Base-by-base conservation (phyloP, 2,113 vertebrate species). In the Atrichornis clamosus region DNA sequence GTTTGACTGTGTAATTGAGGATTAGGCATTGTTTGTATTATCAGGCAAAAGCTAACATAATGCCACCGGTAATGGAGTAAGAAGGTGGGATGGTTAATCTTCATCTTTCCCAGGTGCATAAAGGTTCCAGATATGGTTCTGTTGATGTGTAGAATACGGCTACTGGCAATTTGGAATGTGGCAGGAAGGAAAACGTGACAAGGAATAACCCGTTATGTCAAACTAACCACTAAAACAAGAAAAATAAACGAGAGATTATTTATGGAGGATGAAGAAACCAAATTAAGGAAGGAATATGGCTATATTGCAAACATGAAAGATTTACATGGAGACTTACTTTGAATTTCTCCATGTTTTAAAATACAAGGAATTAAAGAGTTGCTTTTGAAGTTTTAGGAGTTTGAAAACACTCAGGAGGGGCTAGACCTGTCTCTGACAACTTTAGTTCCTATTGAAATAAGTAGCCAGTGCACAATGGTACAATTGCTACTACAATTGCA, bases 381-480 rank as follows among this genome's bases (percentile, higher is more conserved):
- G 56, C 14, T 79, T 93, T 83, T 88, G 49, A 82, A 41, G 5
- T 59, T 50, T 89, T 47, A 73, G 47, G 50, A 65, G 27, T 14
- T 6, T 76, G 64, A 88, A 74, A 21, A 23, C 13, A 26, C 4
- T 32, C 9, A 32, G 30, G 11, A 86, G 19, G 37, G 19, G 10
- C 27, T 49, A 30, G 26, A 39, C 2, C 46, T 50, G 9, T 46
- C 17, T 62, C 41, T 93, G 67, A 19, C 3, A 62, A 15, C 11
- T 78, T 70, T 23, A 39, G 5, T 20, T 69, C 46, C 5, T 39
- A 10, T 15, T 52, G 22, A 60, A 69, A 65, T 26, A 65, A n/a
- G 18, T 4, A n/a, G 47, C 62, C 10, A 41, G 8, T 24, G 11
- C 46, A 39, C 39, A 52, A 26, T 1, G 0, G 1, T 35, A 41